Evolutionary conservation across 92 coral and sea anemone species (phyloP).

Genomic region (Phenganax subtilis): DNA sequence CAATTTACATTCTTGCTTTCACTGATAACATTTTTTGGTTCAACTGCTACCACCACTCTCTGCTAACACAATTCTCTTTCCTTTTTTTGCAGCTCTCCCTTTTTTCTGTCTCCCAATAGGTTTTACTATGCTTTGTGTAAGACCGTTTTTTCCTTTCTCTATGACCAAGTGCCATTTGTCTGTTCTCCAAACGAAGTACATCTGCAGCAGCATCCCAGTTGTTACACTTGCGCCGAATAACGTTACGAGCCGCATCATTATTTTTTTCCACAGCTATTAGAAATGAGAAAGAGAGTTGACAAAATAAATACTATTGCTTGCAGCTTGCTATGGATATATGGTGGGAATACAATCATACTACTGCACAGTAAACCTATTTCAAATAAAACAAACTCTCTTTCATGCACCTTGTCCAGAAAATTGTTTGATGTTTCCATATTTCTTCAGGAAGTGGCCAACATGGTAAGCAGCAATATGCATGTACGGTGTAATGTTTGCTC

Average conservation of each 20-base stretch:
- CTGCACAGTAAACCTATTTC: neutral
- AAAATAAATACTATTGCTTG: neutral
- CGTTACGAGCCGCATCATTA: neutral
- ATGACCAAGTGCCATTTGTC: neutral
- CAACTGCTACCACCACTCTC: slow-evolving; percentile 1
- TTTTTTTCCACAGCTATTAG: slow-evolving; percentile 14
- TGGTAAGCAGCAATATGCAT: slow-evolving; percentile 12
- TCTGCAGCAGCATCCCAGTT: slow-evolving; percentile 14
- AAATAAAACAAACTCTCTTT: neutral
- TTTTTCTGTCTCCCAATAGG: slow-evolving; percentile 2
- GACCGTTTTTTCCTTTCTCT: neutral
- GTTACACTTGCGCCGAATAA: neutral
- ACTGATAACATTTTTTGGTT: neutral
- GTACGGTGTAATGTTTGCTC: neutral
- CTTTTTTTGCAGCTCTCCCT: neutral
- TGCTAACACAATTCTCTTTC: neutral
- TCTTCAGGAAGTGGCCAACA: neutral
- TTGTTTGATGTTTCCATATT: slow-evolving; percentile 14
- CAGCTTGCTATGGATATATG: neutral
- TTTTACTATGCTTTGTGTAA: neutral
- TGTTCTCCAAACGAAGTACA: slow-evolving; percentile 2
- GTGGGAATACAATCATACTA: neutral
- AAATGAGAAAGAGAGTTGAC: neutral
- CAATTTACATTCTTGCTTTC: neutral
- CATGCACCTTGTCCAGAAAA: slow-evolving; percentile 13